These are phyloP conservation scores for Enhydra lutris DNA, from an alignment of 2,113 vertebrate species.

Conservation along the genomic window DNA sequence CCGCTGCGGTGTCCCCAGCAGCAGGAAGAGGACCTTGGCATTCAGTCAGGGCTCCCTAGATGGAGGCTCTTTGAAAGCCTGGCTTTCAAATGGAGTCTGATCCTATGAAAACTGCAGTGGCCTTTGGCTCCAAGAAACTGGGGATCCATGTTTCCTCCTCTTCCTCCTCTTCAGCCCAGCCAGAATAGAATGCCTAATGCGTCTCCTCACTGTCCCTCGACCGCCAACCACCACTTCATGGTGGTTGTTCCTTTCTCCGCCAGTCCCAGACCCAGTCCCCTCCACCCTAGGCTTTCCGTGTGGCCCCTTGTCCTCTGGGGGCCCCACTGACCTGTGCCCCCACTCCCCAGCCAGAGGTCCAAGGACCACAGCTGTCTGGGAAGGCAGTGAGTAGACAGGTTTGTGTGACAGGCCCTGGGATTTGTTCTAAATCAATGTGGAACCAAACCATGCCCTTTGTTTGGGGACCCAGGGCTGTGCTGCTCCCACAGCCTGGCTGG, in stretches of 20 bases:
- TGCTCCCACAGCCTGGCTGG: neutral
- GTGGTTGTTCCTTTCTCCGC: neutral
- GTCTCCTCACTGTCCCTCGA: neutral
- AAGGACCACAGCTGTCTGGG: neutral
- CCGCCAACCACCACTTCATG: fast-evolving
- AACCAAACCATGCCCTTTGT: neutral
- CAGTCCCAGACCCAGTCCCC: neutral
- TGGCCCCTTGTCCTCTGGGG: fast-evolving
- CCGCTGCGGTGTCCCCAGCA: neutral
- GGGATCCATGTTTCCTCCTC: neutral
- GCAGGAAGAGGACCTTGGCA: neutral
- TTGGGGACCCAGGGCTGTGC: neutral
- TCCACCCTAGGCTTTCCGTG: neutral
- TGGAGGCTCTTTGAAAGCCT: neutral
- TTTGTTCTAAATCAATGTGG: neutral
- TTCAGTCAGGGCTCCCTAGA: neutral
- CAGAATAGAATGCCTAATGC: neutral
- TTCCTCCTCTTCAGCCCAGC: fast-evolving
- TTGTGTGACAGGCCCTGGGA: neutral
- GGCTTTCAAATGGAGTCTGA: neutral
- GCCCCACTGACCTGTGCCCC: neutral
- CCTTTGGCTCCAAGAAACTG: neutral
- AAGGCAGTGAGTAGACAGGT: neutral
- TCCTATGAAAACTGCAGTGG: neutral
- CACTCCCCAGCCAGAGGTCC: fast-evolving